These are phyloP conservation scores for Aplidium turbinatum DNA, from an alignment of 23 tunicate genomes.

Conservation along the genomic window DNA sequence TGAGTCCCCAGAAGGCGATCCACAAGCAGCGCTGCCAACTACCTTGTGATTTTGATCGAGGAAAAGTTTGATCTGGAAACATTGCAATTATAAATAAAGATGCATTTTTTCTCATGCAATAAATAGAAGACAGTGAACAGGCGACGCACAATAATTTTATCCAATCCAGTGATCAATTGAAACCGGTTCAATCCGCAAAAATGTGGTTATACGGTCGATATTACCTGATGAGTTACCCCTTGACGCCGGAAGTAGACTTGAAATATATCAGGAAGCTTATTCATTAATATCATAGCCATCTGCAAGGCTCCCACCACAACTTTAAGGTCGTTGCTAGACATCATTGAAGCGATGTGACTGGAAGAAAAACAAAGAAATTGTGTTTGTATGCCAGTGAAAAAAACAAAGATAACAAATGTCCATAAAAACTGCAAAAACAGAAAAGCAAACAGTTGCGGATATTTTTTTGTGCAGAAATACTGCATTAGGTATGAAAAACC, in stretches of 20 bases:
- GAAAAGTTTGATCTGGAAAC: slow-evolving; percentile 45
- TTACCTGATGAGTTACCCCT: slow-evolving; percentile 89
- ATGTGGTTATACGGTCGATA: not conserved
- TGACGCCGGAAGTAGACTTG: slow-evolving; percentile 62
- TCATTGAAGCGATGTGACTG: slow-evolving; percentile 92
- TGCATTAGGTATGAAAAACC: no score
- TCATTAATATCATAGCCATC: slow-evolving; percentile 83
- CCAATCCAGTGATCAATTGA: no score
- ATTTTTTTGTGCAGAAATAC: no score
- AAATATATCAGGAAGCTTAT: slow-evolving; percentile 72
- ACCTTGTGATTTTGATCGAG: slow-evolving; percentile 56
- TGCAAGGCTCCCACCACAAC: slow-evolving; percentile 85
- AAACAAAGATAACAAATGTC: no score
- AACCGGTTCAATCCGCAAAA: not conserved
- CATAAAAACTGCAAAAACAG: no score
- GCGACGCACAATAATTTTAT: no score
- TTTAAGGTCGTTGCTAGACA: slow-evolving; percentile 74
- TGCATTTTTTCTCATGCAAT: no score
- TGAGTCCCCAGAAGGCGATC: slow-evolving; percentile 38
- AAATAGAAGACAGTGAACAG: no score
- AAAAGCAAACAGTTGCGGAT: no score
- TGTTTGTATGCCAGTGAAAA: no score
- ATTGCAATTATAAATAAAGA: not conserved
- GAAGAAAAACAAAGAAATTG: slow-evolving; percentile 4
- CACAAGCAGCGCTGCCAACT: slow-evolving; percentile 36